phyloP scores from a whole-genome alignment of 2,113 vertebrate species.

The Prolemur simus region DNA sequence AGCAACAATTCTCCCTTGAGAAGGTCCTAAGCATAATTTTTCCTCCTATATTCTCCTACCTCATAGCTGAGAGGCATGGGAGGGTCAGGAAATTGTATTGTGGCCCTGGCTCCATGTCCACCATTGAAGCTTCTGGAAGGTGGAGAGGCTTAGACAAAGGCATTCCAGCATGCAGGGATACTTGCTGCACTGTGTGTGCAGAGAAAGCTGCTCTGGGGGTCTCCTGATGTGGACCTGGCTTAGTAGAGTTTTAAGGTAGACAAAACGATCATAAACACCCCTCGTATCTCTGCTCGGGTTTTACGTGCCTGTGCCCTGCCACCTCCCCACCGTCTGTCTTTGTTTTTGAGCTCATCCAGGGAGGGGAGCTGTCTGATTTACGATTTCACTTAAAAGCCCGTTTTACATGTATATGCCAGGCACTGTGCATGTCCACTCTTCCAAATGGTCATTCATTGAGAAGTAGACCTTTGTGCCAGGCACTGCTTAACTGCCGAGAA shows the following conservation, averaged over 20 bases:
- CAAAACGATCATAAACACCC: neutral
- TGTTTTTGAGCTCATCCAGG: neutral
- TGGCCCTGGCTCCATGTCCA: neutral
- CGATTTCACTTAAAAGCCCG: neutral
- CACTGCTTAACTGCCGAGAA: neutral
- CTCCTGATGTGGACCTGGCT: neutral
- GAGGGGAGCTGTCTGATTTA: slow-evolving; percentile 1
- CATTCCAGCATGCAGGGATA: neutral
- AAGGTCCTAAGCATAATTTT: neutral
- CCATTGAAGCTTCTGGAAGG: neutral
- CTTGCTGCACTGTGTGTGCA: neutral
- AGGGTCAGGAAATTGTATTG: neutral
- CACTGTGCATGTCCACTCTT: neutral
- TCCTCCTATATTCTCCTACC: neutral
- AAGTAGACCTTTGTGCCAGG: neutral
- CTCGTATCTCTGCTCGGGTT: neutral
- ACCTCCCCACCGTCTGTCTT: neutral
- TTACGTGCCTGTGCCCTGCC: neutral
- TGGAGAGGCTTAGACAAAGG: neutral
- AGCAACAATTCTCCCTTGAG: slow-evolving; percentile 18
- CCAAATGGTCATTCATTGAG: neutral
- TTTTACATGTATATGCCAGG: neutral
- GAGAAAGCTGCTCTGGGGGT: neutral
- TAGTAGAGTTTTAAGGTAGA: neutral
- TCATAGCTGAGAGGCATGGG: neutral